Evolutionary conservation across 1,140 invertebrate species (phyloP), one percentile per base, ranked within the genome.

Genomic region (Ruditapes philippinarum): DNA sequence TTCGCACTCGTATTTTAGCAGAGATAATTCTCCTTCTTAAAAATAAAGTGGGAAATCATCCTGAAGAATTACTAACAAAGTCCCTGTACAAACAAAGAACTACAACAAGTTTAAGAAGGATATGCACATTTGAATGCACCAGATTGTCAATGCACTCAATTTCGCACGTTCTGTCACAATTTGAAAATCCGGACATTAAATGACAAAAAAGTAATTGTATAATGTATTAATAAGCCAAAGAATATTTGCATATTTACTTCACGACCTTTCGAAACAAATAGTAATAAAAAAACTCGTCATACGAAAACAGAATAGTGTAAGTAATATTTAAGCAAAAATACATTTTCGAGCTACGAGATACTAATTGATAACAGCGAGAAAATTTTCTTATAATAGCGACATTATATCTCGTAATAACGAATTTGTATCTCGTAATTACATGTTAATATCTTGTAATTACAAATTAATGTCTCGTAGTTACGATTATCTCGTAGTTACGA

Each of bases 61-160:
- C 54, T 7, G n/a, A 60, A 33, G 76, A 36, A 79, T 79, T 79
- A 79, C 25, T 19, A 25, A n/a, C 1, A 79, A 28, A 36, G 76
- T 45, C 22, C 31, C 42, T 79, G 49, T 79, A 36, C 76, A 79
- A 79, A 79, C 25, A 60, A 19, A 60, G 38, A 42, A 19, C 38
- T 79, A 54, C 76, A 31, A 28, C 7, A 28, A 25, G 40, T 79
- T 57, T 54, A 57, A 54, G 54, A 57, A 54, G 54, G 49, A 54
- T 60, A 54, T 57, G 54, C 54, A 57, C 49, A 79, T 22, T 60
- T 57, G 0, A 79, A 79, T 79, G 49, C 54, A 60, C 31, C 14
- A 33, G 76, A 79, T 74, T 74, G 36, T 74, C 25, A 79, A 79
- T 60, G 76, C 76, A 79, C 76, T 17, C 14, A 51, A 14, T 57